These are phyloP conservation scores for Caretta caretta DNA, from an alignment of 2,113 vertebrate genomes.

Conservation along the genomic window DNA sequence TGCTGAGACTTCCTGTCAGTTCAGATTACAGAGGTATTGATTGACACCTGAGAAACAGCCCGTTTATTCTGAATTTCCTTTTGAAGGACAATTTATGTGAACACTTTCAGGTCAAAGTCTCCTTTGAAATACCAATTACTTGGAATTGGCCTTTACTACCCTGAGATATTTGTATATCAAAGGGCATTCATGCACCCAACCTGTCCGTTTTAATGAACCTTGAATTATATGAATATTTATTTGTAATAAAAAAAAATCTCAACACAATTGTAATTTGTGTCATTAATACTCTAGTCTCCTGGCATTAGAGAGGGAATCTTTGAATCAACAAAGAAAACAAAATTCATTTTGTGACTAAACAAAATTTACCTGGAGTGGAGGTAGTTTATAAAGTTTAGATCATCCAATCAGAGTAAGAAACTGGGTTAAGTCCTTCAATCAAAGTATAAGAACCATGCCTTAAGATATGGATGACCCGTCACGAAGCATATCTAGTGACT, in stretches of 20 bases:
- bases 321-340: neutral
- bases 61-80: conserved; percentile 43
- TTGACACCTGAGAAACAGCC: neutral
- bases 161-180: conserved; percentile 68
- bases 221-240: neutral
- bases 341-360: conserved; percentile 15
- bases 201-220: conserved; percentile 13
- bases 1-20: neutral
- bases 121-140: conserved; percentile 70
- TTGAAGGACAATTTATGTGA: conserved; percentile 40
- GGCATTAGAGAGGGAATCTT: neutral
- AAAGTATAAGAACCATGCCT: neutral
- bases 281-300: conserved; percentile 37
- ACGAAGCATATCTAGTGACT: neutral
- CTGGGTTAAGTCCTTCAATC: neutral
- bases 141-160: conserved; percentile 40
- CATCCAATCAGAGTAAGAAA: neutral
- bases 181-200: conserved; percentile 20
- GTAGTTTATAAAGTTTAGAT: neutral
- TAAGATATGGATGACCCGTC: rapidly evolving
- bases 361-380: neutral
- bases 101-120: conserved; percentile 56
- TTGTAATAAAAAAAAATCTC: conserved; percentile 56
- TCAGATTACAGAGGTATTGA: neutral
- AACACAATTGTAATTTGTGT: conserved; percentile 42